Evolutionary conservation across 2,113 vertebrate species (phyloP), one percentile per base, ranked within the genome.

Genomic region (Ia io): DNA sequence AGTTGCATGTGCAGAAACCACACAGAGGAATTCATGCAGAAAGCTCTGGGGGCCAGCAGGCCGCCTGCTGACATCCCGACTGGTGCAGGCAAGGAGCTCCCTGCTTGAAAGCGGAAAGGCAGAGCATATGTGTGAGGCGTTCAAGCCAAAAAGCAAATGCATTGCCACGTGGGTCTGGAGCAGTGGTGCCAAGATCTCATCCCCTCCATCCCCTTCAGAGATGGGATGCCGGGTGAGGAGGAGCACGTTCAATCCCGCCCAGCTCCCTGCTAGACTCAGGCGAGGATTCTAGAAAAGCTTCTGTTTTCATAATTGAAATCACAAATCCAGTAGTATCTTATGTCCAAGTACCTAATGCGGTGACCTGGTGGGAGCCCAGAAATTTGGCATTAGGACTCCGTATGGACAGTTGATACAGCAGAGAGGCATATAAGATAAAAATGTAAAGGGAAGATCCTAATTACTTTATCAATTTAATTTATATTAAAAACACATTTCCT

Each of bases 11-110:
- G 61, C 76, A 79, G 51, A 88, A 96, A 74, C 67, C 44, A 67
- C n/a, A 83, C 74, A 30, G 70, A 30, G 70, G 94, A 96, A 97
- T 92, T 96, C 56, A 94, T 77, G 61, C 35, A 73, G 85, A 96
- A 95, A 95, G 56, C 0, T 89, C 96, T 32, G 9, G 87, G 61
- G 95, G 73, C 32, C 85, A 44, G 37, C 8, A 63, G 25, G 16
- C 94, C 28, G 84, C 97, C 90, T 92, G 9, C 74, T 88, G 70
- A 56, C 37, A 88, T 32, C 53, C 53, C 83, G 80, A 40, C 73
- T 44, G 44, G 69, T 82, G 69, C 47, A 83, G 93, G 91, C 67
- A 73, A 56, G 88, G 53, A 84, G 35, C 76, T 69, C 35, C 47
- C 51, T 90, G 56, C 79, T 78, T 65, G 91, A 17, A 11, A 44